A percentile compares a stretch with the other conserved stretches of the same genome.
Evolutionary conservation across 2,797 vertebrate species (phyloP).

Genomic region (Crocodylus rhombifer): DNA sequence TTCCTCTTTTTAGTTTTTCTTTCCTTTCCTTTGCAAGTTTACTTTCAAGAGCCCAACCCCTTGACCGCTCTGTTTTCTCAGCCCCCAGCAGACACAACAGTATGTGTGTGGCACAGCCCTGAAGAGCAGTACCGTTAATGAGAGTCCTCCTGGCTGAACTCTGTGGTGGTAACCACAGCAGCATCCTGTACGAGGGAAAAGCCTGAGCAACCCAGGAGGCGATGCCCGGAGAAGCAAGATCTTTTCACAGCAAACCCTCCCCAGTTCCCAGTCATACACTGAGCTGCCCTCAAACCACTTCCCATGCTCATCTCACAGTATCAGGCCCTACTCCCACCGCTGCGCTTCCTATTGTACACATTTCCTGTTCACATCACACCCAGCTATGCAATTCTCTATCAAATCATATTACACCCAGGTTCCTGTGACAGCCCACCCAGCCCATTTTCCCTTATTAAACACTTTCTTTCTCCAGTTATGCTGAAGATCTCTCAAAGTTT

Average conservation of each 20-base stretch:
- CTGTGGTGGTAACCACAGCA: not conserved
- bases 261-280: not conserved
- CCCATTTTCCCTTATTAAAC: not conserved
- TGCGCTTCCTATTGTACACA: not conserved
- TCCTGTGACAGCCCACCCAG: not conserved
- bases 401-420: not conserved
- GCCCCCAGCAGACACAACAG: too few relatives aligned
- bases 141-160: not conserved
- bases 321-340: not conserved
- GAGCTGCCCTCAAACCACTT: not conserved
- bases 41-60: not conserved
- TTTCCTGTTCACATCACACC: accelerated
- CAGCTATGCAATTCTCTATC: not conserved
- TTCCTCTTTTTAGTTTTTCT: not conserved
- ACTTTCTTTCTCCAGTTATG: not conserved
- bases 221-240: accelerated
- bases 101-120: accelerated
- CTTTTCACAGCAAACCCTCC: accelerated
- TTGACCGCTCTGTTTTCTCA: too few relatives aligned
- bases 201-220: accelerated
- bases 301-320: not conserved
- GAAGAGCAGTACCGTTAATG: too few relatives aligned
- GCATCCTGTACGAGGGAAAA: accelerated
- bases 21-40: not conserved
- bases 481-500: not conserved